Conservation (phyloP, 2,113 vertebrate genomes). For the Sakesphorus luctuosus region DNA sequence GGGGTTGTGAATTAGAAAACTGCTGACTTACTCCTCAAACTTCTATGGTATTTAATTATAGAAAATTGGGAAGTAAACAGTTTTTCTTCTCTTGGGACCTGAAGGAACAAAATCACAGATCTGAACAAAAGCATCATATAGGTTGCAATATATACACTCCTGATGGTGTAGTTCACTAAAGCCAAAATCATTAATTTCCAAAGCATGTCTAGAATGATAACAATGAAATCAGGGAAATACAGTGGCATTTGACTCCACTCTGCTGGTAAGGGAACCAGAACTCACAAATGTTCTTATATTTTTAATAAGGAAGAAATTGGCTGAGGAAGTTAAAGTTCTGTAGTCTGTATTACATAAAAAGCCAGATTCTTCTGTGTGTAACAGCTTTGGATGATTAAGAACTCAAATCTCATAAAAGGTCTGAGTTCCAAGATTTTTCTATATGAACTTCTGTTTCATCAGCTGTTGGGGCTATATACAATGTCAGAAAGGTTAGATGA, state of each 20-base stretch:
- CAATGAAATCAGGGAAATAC: neutral
- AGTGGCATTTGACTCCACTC: neutral
- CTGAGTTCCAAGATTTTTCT: neutral
- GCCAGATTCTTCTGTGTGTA: neutral
- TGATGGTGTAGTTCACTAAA: neutral
- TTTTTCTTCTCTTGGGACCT: neutral
- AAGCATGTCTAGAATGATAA: neutral
- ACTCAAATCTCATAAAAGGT: neutral
- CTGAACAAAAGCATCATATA: neutral
- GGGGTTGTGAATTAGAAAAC: neutral
- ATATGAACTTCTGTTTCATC: neutral
- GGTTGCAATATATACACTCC: neutral
- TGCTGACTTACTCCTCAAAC: neutral
- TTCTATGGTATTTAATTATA: neutral
- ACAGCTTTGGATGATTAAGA: neutral
- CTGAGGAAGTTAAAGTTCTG: neutral
- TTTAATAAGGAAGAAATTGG: neutral
- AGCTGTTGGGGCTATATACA: neutral
- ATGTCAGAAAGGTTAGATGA: neutral
- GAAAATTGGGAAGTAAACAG: neutral
- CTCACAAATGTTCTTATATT: neutral
- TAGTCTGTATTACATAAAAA: neutral
- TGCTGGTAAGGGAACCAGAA: neutral
- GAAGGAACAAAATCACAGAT: neutral
- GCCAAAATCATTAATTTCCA: neutral